Percentiles rank a stretch among this genome's conserved stretches.
These are phyloP conservation scores for Plectus sambesii DNA, from an alignment of 1,140 invertebrate genomes.

Conservation along the genomic window DNA sequence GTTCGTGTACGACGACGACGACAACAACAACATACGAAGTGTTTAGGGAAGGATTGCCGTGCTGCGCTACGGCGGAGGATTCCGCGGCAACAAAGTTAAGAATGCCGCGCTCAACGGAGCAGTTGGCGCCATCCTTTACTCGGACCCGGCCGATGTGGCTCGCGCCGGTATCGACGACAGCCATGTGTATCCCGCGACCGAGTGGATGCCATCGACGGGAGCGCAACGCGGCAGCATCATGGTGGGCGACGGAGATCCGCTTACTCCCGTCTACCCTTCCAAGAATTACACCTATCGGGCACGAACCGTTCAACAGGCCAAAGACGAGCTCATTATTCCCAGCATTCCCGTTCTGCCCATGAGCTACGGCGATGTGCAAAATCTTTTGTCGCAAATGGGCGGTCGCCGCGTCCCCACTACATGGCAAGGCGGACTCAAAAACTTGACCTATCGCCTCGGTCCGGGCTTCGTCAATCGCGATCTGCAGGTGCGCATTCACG, in stretches of 20 bases:
- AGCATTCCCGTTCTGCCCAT: constrained; percentile 40
- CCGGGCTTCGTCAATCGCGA: constrained; percentile 22
- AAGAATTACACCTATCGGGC: constrained; percentile 27
- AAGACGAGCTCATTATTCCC: constrained; percentile 22
- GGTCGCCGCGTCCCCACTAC: constrained; percentile 25
- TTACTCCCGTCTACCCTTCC: constrained; percentile 39
- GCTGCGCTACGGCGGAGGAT: constrained; percentile 32
- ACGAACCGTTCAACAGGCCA: constrained; percentile 29
- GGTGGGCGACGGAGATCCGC: constrained; percentile 33
- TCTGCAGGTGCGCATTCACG: constrained; percentile 25
- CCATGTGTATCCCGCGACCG: constrained; percentile 33
- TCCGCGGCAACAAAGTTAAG: constrained; percentile 36
- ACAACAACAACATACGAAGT: not conserved
- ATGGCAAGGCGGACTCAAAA: constrained; percentile 44
- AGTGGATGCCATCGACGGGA: constrained; percentile 33
- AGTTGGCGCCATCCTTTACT: constrained; percentile 39
- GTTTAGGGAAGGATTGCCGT: constrained; percentile 39
- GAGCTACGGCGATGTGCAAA: constrained; percentile 37
- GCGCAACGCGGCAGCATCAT: constrained; percentile 34
- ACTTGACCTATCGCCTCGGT: constrained; percentile 39
- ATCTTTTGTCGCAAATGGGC: constrained; percentile 29
- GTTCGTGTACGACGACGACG: not conserved
- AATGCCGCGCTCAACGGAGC: constrained; percentile 32
- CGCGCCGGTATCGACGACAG: constrained; percentile 22
- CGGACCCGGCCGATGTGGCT: constrained; percentile 41